Percentiles rank a stretch among this genome's conserved stretches.
These are phyloP conservation scores for Allobates femoralis DNA, from an alignment of 2,797 vertebrate species.

Conservation along the genomic window DNA sequence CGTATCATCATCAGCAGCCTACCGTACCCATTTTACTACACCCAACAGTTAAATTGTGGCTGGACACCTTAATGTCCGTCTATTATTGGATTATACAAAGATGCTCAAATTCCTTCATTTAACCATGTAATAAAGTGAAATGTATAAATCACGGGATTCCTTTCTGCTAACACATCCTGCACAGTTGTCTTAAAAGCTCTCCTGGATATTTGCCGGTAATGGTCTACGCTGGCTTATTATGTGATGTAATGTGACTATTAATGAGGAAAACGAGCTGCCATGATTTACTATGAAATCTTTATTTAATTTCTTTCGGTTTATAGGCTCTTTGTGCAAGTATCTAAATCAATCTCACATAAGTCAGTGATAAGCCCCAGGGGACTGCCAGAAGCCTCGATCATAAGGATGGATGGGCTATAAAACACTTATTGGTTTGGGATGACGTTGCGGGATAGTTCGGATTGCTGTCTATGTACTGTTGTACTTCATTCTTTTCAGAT, in stretches of 20 bases:
- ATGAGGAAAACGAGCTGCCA: slow-evolving; percentile 43
- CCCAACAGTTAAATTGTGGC: neutral
- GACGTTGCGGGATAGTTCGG: neutral
- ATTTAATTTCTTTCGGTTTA: slow-evolving; percentile 60
- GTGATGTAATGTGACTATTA: slow-evolving; percentile 58
- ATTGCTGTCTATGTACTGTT: neutral
- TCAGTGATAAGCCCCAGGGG: slow-evolving; percentile 42
- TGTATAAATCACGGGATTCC: slow-evolving; percentile 46
- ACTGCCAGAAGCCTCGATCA: slow-evolving; percentile 16
- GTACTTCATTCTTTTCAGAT: slow-evolving; percentile 16
- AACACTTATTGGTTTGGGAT: slow-evolving; percentile 31
- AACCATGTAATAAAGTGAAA: slow-evolving; percentile 22
- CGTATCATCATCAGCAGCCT: neutral
- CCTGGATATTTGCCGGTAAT: slow-evolving; percentile 50
- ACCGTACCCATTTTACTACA: neutral
- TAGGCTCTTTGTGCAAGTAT: slow-evolving; percentile 55
- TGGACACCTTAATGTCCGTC: neutral
- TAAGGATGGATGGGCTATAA: slow-evolving; percentile 29
- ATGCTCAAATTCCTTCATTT: slow-evolving; percentile 37
- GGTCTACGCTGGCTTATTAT: slow-evolving; percentile 51
- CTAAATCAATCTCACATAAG: slow-evolving; percentile 62
- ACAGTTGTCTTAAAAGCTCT: slow-evolving; percentile 51
- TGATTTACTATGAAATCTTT: slow-evolving; percentile 63
- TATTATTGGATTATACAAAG: slow-evolving; percentile 36
- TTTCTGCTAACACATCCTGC: slow-evolving; percentile 28